Conservation (phyloP, 1,140 invertebrate species). For the Zeugodacus cucurbitae region DNA sequence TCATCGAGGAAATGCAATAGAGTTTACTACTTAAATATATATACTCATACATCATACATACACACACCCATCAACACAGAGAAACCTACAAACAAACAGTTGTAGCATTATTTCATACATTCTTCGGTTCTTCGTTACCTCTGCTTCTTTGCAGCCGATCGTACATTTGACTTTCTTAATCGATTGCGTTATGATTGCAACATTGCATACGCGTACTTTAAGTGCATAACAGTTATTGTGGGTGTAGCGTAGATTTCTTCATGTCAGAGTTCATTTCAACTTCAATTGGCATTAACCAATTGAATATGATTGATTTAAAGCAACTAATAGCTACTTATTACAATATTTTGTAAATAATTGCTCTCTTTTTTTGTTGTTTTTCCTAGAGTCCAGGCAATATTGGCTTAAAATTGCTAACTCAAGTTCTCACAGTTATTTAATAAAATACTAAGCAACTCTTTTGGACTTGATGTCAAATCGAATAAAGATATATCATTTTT, state of each 20-base stretch:
- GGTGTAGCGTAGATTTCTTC: background rate
- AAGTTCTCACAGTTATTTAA: background rate
- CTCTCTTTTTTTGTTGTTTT: background rate
- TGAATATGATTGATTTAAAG: constrained; percentile 17
- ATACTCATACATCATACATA: background rate
- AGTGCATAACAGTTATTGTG: background rate
- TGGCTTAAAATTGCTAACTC: background rate
- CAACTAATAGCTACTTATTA: background rate
- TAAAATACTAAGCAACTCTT: too few species aligned
- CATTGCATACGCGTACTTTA: background rate
- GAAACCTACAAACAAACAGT: background rate
- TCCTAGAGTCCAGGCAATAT: background rate
- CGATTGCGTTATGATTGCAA: constrained; percentile 28
- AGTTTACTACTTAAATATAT: background rate
- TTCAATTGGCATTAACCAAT: background rate
- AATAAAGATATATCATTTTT: too few species aligned
- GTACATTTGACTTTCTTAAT: constrained; percentile 2
- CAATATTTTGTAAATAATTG: too few species aligned
- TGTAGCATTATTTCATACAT: background rate
- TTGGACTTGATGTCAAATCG: too few species aligned
- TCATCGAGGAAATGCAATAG: constrained; percentile 36
- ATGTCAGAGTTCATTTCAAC: constrained; percentile 6
- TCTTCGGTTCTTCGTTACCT: background rate
- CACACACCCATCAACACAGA: background rate
- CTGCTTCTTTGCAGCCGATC: background rate